phyloP scores from a whole-genome alignment of 2,113 vertebrate genomes.

The Donacobius atricapilla region DNA sequence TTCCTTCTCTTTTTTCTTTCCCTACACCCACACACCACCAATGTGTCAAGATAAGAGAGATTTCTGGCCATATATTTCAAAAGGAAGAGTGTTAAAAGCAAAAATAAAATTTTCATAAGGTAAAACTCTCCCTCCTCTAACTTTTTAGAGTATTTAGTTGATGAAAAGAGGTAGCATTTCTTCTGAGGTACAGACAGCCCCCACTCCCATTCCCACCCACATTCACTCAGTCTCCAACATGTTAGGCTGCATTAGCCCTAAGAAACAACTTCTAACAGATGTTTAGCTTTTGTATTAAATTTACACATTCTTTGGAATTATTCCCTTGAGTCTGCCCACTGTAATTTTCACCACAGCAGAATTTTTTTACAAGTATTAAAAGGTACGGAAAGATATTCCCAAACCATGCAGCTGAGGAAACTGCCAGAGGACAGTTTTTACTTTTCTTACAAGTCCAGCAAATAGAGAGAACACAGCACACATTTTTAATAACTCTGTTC shows the following conservation, averaged over 20 bases:
- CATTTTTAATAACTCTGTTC: neutral
- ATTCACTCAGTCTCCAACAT: neutral
- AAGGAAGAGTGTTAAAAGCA: neutral
- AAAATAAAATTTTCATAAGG: neutral
- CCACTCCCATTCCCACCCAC: neutral
- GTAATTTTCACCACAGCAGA: constrained; percentile 40
- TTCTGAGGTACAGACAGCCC: neutral
- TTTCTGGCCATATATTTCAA: neutral
- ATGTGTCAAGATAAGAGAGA: neutral
- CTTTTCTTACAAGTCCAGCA: neutral
- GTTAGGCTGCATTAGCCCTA: constrained; percentile 5
- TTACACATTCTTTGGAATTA: constrained; percentile 39
- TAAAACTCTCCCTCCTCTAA: neutral
- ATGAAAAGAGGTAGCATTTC: neutral
- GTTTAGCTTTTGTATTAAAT: constrained; percentile 50
- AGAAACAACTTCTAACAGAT: constrained; percentile 57
- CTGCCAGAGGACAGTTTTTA: neutral
- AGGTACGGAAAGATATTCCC: neutral
- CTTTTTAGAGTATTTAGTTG: neutral
- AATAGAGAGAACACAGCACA: neutral
- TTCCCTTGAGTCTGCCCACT: neutral
- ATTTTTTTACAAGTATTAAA: constrained; percentile 3
- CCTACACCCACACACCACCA: neutral
- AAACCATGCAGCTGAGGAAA: neutral
- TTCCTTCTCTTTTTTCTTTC: neutral